Evolutionary conservation across 2,113 vertebrate species (phyloP).

Genomic region (Carlito syrichta): DNA sequence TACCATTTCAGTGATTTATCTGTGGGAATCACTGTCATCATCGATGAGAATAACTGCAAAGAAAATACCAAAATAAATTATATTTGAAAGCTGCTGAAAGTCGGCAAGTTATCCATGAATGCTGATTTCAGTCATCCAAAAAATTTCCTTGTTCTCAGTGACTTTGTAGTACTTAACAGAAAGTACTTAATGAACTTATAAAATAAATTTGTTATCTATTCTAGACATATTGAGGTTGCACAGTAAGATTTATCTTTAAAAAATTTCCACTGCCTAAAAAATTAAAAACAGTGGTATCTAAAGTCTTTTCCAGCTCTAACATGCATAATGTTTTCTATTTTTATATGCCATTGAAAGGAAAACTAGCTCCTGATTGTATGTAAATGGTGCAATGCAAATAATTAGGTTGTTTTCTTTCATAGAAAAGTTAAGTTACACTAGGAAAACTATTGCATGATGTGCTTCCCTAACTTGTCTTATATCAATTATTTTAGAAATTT

Average conservation of each 20-base stretch:
- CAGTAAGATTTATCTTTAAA: conserved; percentile 6
- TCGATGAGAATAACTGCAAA: not conserved
- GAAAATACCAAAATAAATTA: not conserved
- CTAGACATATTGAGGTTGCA: not conserved
- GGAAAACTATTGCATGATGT: not conserved
- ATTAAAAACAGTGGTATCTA: not conserved
- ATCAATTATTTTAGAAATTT: conserved; percentile 39
- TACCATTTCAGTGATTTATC: not conserved
- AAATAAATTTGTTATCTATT: not conserved
- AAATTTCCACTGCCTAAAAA: not conserved
- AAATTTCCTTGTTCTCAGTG: not conserved
- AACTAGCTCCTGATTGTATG: conserved; percentile 1
- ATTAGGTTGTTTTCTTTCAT: conserved; percentile 34
- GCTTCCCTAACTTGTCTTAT: conserved; percentile 18
- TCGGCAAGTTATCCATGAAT: not conserved
- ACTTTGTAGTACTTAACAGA: not conserved
- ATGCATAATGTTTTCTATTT: conserved; percentile 26
- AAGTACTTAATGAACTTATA: not conserved
- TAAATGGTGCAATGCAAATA: conserved; percentile 24
- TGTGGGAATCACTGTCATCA: not conserved
- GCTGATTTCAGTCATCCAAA: not conserved
- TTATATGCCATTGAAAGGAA: not conserved
- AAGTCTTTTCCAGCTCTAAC: not conserved
- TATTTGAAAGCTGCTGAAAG: not conserved
- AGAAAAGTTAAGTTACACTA: not conserved